These are phyloP conservation scores for Rhopalosiphum nymphaeae DNA, from an alignment of 2,888 invertebrate species.

Conservation along the genomic window DNA sequence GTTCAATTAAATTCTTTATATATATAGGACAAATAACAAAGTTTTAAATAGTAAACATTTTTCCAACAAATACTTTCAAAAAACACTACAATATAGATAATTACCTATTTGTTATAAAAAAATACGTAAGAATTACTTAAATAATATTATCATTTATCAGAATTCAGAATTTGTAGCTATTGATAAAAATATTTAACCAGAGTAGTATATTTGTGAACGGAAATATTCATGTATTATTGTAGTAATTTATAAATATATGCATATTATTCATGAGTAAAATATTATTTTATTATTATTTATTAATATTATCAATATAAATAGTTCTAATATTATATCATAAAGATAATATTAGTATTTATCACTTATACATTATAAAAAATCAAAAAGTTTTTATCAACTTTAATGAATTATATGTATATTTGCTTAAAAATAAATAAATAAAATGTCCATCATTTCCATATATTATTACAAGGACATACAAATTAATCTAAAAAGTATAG, in stretches of 20 bases:
- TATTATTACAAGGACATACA: slow-evolving; percentile 6
- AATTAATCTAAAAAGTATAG: neutral
- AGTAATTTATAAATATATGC: neutral
- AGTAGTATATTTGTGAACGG: neutral
- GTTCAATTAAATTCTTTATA: no score
- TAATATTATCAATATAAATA: neutral
- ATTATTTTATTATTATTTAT: neutral
- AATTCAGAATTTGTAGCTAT: neutral
- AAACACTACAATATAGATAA: no score
- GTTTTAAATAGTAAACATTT: no score
- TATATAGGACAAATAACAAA: no score
- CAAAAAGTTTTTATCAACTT: neutral
- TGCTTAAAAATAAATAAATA: neutral
- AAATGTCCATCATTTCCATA: neutral
- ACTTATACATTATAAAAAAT: neutral
- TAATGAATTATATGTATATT: neutral
- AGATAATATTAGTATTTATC: neutral
- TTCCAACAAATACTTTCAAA: no score
- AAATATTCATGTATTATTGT: neutral
- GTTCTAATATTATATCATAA: neutral
- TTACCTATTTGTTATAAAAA: no score
- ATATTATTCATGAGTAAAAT: neutral
- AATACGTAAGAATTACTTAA: no score
- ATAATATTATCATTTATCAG: no score
- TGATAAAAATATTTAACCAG: neutral